Evolutionary conservation across 1,140 invertebrate species (phyloP).

Genomic region (Scaptomyza montana): DNA sequence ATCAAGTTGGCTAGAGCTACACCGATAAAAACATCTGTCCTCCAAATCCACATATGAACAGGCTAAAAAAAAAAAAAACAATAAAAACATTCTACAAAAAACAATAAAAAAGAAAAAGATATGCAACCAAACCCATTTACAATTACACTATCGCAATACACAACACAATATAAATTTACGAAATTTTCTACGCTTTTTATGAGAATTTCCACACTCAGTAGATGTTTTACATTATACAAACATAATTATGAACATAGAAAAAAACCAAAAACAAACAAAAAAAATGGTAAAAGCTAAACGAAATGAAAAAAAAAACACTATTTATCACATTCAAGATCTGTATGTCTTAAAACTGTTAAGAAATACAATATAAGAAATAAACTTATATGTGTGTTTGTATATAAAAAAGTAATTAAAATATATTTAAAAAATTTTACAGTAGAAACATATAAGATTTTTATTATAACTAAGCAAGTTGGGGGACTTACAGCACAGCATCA

Average conservation of each 20-base stretch:
- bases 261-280: slow-evolving; percentile 26
- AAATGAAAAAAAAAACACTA: slow-evolving; percentile 24
- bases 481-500: neutral
- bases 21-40: slow-evolving; percentile 3
- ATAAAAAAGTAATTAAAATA: slow-evolving; percentile 60
- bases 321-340: slow-evolving; percentile 59
- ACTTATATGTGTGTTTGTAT: slow-evolving; percentile 67
- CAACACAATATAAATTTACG: slow-evolving; percentile 18
- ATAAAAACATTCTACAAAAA: neutral
- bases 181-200: slow-evolving; percentile 45
- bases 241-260: slow-evolving; percentile 14
- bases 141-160: slow-evolving; percentile 43
- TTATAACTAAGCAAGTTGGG: no score
- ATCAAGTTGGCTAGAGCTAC: slow-evolving; percentile 47
- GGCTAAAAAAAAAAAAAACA: slow-evolving; percentile 6
- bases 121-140: slow-evolving; percentile 15
- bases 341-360: slow-evolving; percentile 69
- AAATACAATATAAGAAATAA: slow-evolving; percentile 62
- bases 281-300: slow-evolving; percentile 37
- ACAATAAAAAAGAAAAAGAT: slow-evolving; percentile 2
- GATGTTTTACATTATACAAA: slow-evolving; percentile 35
- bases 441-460: slow-evolving; percentile 1
- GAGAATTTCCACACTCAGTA: slow-evolving; percentile 48
- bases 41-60: slow-evolving; percentile 16
- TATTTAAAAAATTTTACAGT: slow-evolving; percentile 72